A percentile compares a stretch with the other conserved stretches of the same genome.
Evolutionary conservation across 2,797 vertebrate species (phyloP).

Genomic region (Crenichthys baileyi): DNA sequence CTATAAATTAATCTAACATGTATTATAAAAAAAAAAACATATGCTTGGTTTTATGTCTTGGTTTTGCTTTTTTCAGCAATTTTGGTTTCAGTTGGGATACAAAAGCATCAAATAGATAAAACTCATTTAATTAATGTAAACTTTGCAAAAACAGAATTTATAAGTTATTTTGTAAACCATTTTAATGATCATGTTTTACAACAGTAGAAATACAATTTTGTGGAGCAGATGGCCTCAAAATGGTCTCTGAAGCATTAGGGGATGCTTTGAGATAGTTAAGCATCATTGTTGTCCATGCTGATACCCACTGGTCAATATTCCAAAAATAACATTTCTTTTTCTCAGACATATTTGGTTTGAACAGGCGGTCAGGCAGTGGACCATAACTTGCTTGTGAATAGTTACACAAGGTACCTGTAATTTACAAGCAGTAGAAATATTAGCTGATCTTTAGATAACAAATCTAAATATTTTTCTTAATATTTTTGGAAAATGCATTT

Average conservation of each 20-base stretch:
- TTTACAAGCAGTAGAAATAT: constrained; percentile 16
- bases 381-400: constrained; percentile 28
- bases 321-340: not conserved
- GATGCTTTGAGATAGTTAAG: not conserved
- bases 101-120: not conserved
- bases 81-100: not conserved
- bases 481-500: no score
- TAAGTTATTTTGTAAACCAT: not conserved
- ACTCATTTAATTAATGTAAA: not conserved
- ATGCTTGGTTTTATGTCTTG: not conserved
- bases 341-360: constrained; percentile 11
- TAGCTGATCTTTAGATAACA: not conserved
- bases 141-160: not conserved
- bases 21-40: not conserved
- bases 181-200: not conserved
- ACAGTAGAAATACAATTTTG: not conserved
- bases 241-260: not conserved
- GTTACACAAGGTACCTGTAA: constrained; percentile 36
- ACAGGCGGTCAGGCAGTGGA: constrained; percentile 13
- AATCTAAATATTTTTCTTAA: no score
- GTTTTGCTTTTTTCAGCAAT: not conserved
- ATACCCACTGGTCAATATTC: constrained; percentile 10
- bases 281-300: not conserved
- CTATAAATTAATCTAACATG: not conserved
- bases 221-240: not conserved